Evolutionary conservation across 2,888 invertebrate species (phyloP).

Genomic region (Operophtera brumata): DNA sequence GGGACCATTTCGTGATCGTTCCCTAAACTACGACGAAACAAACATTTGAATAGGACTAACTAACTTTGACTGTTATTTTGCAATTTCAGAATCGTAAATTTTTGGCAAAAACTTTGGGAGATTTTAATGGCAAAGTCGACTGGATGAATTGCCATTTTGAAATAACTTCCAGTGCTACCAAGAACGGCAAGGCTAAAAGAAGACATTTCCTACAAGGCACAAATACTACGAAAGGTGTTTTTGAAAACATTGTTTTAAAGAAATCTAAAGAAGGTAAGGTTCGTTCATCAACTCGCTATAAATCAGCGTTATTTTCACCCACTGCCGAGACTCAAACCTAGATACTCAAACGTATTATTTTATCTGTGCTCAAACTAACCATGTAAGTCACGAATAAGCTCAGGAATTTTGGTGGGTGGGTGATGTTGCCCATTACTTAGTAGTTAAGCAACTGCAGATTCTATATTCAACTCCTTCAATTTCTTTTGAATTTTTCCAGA

Average conservation of each 20-base stretch:
- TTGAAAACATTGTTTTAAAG: conserved; percentile 47
- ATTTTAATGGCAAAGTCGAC: conserved; percentile 39
- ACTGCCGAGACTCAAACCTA: neutral
- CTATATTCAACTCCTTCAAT: neutral
- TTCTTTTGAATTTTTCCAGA: conserved; percentile 26
- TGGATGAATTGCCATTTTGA: conserved; percentile 51
- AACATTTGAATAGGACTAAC: no score
- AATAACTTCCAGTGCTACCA: conserved; percentile 36
- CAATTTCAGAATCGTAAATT: conserved; percentile 37
- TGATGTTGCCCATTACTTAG: no score
- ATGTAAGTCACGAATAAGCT: no score
- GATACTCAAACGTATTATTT: no score
- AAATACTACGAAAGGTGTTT: conserved; percentile 34
- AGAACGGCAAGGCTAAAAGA: conserved; percentile 6
- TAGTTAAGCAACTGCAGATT: no score
- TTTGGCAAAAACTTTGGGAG: conserved; percentile 37
- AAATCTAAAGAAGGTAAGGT: conserved; percentile 25
- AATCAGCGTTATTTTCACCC: no score
- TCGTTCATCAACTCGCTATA: neutral
- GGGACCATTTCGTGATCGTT: no score
- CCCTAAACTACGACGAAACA: no score
- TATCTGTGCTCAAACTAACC: no score
- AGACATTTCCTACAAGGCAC: conserved; percentile 48
- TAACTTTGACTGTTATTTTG: neutral
- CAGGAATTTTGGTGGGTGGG: no score